These are phyloP conservation scores for Drosophila chauvacae DNA, from an alignment of 1,140 invertebrate species.

Conservation along the genomic window DNA sequence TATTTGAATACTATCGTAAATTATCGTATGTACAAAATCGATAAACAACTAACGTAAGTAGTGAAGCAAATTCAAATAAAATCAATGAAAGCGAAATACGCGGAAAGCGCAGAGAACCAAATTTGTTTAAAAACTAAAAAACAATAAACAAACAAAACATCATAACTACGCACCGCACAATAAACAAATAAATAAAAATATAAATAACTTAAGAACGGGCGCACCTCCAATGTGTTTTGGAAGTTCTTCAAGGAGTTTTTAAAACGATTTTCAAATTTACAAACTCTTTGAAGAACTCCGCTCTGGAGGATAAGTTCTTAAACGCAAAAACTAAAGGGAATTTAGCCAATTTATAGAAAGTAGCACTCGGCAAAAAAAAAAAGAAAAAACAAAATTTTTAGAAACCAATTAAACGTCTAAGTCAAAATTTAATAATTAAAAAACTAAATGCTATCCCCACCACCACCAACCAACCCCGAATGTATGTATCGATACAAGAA, in stretches of 20 bases:
- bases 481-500: conserved; percentile 44
- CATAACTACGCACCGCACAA: conserved; percentile 70
- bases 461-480: conserved; percentile 3
- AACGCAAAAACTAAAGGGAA: conserved; percentile 50
- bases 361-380: conserved; percentile 53
- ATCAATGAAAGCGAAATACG: conserved; percentile 25
- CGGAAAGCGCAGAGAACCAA: conserved; percentile 72
- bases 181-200: conserved; percentile 23
- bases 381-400: conserved; percentile 31
- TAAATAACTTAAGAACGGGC: conserved; percentile 14
- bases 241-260: conserved; percentile 5
- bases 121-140: conserved; percentile 49
- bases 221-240: not conserved
- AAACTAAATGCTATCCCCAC: conserved; percentile 37
- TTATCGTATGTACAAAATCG: conserved; percentile 67
- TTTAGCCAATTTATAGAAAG: conserved; percentile 75
- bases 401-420: conserved; percentile 60
- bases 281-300: conserved; percentile 1
- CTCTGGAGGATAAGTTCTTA: conserved; percentile 25
- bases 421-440: conserved; percentile 57
- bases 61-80: conserved; percentile 48
- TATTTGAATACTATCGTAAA: conserved; percentile 53
- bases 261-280: not conserved
- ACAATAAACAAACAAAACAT: conserved; percentile 21
- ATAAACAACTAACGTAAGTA: conserved; percentile 72